Evolutionary conservation across 2,113 vertebrate species (phyloP).

Genomic region (Halcyon senegalensis): DNA sequence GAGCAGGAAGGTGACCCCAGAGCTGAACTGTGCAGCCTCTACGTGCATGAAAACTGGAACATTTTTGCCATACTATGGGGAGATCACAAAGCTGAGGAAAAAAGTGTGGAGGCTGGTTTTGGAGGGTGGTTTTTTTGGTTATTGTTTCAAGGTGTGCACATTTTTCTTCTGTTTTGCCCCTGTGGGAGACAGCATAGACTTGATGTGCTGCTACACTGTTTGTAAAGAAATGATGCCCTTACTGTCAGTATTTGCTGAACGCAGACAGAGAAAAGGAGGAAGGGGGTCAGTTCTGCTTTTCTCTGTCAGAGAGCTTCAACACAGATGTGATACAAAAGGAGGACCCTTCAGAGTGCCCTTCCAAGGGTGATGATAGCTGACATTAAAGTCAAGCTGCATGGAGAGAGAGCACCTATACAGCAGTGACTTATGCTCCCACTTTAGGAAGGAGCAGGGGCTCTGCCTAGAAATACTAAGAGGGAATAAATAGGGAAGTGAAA

Average conservation of each 20-base stretch:
- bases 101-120: not conserved
- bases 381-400: not conserved
- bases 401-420: not conserved
- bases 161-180: not conserved
- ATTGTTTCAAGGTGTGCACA: not conserved
- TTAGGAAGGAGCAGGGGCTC: not conserved
- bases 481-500: not conserved
- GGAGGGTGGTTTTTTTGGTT: too few species aligned
- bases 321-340: not conserved
- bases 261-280: not conserved
- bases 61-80: too few species aligned
- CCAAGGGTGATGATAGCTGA: not conserved
- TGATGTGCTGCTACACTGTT: not conserved
- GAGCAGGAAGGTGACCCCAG: not conserved
- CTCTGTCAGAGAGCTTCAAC: not conserved
- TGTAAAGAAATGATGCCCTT: not conserved
- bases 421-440: not conserved
- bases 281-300: not conserved
- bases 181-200: not conserved
- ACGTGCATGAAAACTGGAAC: rapidly evolving
- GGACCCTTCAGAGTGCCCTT: not conserved
- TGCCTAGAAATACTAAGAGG: not conserved
- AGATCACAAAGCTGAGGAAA: not conserved
- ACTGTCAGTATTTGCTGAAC: not conserved
- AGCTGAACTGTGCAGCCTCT: not conserved